Evolutionary conservation across 2,797 vertebrate species (phyloP), one percentile per base, ranked within the genome.

Genomic region (Paguma larvata): DNA sequence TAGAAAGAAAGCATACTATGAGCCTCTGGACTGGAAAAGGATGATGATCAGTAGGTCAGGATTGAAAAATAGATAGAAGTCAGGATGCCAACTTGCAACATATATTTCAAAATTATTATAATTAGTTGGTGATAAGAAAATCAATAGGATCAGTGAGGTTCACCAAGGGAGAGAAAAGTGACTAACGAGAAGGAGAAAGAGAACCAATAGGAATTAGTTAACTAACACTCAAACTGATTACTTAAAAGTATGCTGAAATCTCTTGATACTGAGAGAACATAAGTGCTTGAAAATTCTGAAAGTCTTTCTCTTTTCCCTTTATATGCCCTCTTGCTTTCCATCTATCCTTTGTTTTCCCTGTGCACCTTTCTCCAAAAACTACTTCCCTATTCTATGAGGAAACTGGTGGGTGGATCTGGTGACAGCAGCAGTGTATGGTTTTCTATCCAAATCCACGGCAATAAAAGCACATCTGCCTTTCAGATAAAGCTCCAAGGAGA

Each of bases 31-130:
- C 10, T 77, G 51, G 23, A 85, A 91, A 93, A 44, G 4, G 9
- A 48, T 14, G 9, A 41, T 23, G 30, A 59, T 23, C 2, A 41
- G 14, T 44, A 12, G 62, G 41, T 6, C 13, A n/a, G 83, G n/a
- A 88, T 3, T 89, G 63, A 73, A 92, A 93, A 91, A n/a, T 32
- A 88, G 73, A 83, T 32, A 77, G 23, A 87, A 48, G 44, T 63
- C 62, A 89, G 14, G 46, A 67, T 63, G 46, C 12, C 65, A 48
- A 84, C 4, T 75, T 59, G 32, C 23, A 63, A 86, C 30, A 21
- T 9, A 75, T 21, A 62, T 78, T 85, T 91, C 27, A 68, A 75
- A 78, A 93, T 82, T 30, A 51, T 90, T 67, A 72, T 70, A 80
- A 84, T 75, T 84, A 68, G 25, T 16, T 21, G 16, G 51, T 83